Evolutionary conservation across 2,888 invertebrate species (phyloP).

Genomic region (Nemotelus pantherinus): DNA sequence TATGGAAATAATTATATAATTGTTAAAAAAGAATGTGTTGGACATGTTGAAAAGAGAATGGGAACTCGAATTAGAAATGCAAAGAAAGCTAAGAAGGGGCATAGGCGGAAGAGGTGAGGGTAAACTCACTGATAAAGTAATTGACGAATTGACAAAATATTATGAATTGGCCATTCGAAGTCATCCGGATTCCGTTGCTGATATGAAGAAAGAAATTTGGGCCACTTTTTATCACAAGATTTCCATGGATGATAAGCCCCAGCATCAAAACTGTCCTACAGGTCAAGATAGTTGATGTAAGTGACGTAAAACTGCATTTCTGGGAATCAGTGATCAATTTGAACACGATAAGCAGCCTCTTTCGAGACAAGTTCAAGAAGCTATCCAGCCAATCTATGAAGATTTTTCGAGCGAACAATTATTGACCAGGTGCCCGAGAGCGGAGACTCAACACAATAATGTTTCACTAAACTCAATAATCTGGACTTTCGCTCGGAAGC

Average conservation of each 20-base stretch:
- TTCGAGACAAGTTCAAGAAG: too few relatives aligned
- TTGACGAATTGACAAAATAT: constrained; percentile 53
- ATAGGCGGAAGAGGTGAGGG: constrained; percentile 40
- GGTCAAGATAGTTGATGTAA: constrained; percentile 52
- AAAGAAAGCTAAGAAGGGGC: constrained; percentile 33
- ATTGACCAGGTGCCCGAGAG: too few relatives aligned
- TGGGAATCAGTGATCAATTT: too few relatives aligned
- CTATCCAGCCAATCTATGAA: too few relatives aligned
- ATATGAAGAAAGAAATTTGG: constrained; percentile 51
- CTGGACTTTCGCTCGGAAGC: too few relatives aligned
- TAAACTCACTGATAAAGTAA: constrained; percentile 51
- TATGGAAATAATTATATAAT: constrained; percentile 31
- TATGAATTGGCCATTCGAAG: constrained; percentile 55
- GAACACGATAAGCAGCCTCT: too few relatives aligned
- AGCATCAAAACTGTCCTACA: constrained; percentile 48
- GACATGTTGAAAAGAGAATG: constrained; percentile 45
- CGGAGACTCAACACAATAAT: too few relatives aligned
- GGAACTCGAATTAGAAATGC: constrained; percentile 48
- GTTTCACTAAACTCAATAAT: too few relatives aligned
- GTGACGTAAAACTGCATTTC: too few relatives aligned
- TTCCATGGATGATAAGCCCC: constrained; percentile 48
- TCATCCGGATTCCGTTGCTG: constrained; percentile 52
- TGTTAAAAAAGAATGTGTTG: constrained; percentile 31
- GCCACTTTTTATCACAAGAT: constrained; percentile 38
- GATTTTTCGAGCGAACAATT: too few relatives aligned